phyloP scores from a whole-genome alignment of 1,140 invertebrate species.

The Drosophila parabipectinata region DNA sequence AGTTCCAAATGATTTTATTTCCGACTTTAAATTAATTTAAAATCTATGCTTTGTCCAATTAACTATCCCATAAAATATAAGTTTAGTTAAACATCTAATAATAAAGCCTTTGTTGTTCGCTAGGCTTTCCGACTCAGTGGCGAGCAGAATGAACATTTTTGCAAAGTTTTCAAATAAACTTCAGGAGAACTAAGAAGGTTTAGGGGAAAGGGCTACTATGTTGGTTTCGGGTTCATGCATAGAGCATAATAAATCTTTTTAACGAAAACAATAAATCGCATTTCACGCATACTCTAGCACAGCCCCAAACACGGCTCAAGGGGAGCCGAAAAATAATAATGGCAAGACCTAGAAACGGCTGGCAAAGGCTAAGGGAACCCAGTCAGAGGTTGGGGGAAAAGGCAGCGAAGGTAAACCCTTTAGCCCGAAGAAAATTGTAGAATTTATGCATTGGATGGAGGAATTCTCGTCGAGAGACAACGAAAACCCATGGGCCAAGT shows the following conservation, averaged over 20 bases:
- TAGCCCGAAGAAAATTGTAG: constrained; percentile 44
- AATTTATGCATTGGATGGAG: constrained; percentile 48
- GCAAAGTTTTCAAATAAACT: constrained; percentile 77
- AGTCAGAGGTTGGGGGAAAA: constrained; percentile 1
- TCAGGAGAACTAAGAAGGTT: constrained; percentile 21
- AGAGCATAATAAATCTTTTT: constrained; percentile 77
- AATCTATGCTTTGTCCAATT: too few species aligned
- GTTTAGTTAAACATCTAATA: not conserved
- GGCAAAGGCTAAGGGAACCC: constrained; percentile 18
- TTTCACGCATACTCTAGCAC: constrained; percentile 75
- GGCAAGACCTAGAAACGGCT: constrained; percentile 37
- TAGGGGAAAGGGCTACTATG: constrained; percentile 2
- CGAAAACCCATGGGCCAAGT: constrained; percentile 48
- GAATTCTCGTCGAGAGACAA: constrained; percentile 30
- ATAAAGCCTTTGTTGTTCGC: constrained; percentile 1
- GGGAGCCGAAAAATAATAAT: constrained; percentile 34
- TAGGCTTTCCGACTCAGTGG: constrained; percentile 14
- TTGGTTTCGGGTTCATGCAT: constrained; percentile 30
- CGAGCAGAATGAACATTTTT: constrained; percentile 30
- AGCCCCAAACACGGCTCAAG: constrained; percentile 10
- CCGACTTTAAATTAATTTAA: not conserved
- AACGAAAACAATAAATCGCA: constrained; percentile 82
- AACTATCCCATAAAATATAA: not conserved
- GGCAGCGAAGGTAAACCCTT: constrained; percentile 40
- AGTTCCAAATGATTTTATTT: not conserved